phyloP scores from a whole-genome alignment of 2,888 invertebrate species.

The Eubasilissa splendida region DNA sequence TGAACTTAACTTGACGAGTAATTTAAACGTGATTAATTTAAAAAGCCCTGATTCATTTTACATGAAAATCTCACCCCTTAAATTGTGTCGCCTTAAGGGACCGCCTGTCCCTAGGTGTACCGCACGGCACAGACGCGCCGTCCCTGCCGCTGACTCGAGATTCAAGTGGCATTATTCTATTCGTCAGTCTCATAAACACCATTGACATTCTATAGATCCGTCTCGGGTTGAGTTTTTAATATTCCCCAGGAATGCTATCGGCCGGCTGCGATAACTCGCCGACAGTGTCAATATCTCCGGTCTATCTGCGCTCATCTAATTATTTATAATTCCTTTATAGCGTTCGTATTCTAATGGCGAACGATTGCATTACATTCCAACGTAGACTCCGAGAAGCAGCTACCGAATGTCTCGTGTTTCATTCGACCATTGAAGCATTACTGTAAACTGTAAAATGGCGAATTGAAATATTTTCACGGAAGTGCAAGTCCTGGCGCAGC shows the following conservation, averaged over 20 bases:
- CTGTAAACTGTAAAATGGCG: neutral
- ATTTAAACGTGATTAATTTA: too few relatives aligned
- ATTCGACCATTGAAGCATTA: neutral
- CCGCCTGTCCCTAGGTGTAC: too few relatives aligned
- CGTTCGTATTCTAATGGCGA: neutral
- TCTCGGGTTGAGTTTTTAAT: constrained; percentile 19
- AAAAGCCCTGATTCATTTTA: too few relatives aligned
- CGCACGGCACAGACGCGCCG: too few relatives aligned
- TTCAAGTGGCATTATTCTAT: too few relatives aligned
- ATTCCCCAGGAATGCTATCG: constrained; percentile 17
- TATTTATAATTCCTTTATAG: constrained; percentile 26
- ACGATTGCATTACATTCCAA: constrained; percentile 4
- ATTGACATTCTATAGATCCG: constrained; percentile 18
- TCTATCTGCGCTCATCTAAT: constrained; percentile 26
- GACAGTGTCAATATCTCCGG: neutral
- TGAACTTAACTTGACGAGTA: too few relatives aligned
- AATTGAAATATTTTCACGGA: too few relatives aligned
- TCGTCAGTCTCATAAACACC: neutral
- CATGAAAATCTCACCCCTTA: too few relatives aligned
- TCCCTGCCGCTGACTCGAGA: too few relatives aligned
- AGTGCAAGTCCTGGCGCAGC: too few relatives aligned
- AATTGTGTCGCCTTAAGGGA: too few relatives aligned
- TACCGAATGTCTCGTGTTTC: neutral
- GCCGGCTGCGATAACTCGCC: neutral
- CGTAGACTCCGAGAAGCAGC: neutral